Evolutionary conservation across 2,113 vertebrate species (phyloP).

Genomic region (Polypterus senegalus): DNA sequence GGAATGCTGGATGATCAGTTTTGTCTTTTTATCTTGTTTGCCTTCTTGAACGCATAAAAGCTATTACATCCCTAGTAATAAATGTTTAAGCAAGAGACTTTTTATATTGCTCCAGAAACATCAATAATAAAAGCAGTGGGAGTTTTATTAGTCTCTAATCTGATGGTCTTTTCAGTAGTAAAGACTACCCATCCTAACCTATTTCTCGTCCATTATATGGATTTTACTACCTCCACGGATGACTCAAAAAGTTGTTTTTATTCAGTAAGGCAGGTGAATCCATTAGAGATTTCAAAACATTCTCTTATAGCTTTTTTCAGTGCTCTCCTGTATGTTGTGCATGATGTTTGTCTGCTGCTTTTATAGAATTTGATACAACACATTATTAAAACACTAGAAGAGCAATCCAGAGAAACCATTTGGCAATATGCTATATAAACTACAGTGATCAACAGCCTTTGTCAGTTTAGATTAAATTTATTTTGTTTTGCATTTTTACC

Average conservation of each 20-base stretch:
- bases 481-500: too few species aligned
- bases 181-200: conserved; percentile 11
- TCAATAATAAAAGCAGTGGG: conserved; percentile 41
- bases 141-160: conserved; percentile 39
- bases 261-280: background rate
- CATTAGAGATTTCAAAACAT: background rate
- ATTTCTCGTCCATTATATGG: background rate
- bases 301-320: background rate
- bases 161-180: conserved; percentile 31
- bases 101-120: conserved; percentile 25
- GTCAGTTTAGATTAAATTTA: too few species aligned
- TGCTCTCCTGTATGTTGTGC: background rate
- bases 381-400: too few species aligned
- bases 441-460: too few species aligned
- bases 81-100: background rate
- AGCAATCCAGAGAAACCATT: too few species aligned
- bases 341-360: background rate
- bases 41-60: background rate
- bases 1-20: too few species aligned
- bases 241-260: conserved; percentile 3
- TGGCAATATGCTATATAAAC: too few species aligned
- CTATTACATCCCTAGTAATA: background rate
- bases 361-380: too few species aligned
- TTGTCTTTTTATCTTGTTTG: background rate
- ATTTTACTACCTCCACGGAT: background rate